Evolutionary conservation across 1,140 invertebrate species (phyloP), one percentile per base, ranked within the genome.

Genomic region (Cotesia typhae): DNA sequence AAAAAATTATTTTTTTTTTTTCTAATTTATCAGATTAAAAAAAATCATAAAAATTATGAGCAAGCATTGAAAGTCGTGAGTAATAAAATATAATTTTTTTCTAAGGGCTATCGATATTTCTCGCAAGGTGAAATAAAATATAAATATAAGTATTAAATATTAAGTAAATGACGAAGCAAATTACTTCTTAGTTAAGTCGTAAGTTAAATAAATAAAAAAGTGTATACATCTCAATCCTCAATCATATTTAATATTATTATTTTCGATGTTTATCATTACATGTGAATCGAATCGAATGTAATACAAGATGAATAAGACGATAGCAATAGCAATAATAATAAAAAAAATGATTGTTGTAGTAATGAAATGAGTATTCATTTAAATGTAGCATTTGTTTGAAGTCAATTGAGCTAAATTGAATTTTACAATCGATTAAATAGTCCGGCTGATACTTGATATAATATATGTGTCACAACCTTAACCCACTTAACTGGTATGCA

Each of bases 391-490:
- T 47, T 47, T 47, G 41, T 47, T 47, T 47, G 41, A 6, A 10
- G 41, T 6, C 41, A 47, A 47, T 47, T 47, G 41, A 47, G 41
- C 41, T 47, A 47, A 47, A 47, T 47, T 47, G 41, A 47, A 65
- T 36, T 65, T 65, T 41, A 65, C 10, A 65, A 65, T 65, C 66
- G 66, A 67, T 67, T 67, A 55, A 67, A 67, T 55, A 20, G 57
- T 59, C 20, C 3, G 14, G 9, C 20, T 59, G 66, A 67, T 67
- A 41, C 38, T 65, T 51, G 3, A 9, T 55, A 53, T 1, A n/a
- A 14, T 41, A 71, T 66, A 67, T 74, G 36, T 67, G 66, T 67
- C 66, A 71, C 17, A 74, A 68, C 73, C 66, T 72, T 75, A 75
- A 75, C 74, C 70, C 70, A 75, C 57, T 69, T 67, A 72, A 72